Base-by-base conservation (phyloP, 2,888 invertebrate genomes). In the Amorpha juglandis region DNA sequence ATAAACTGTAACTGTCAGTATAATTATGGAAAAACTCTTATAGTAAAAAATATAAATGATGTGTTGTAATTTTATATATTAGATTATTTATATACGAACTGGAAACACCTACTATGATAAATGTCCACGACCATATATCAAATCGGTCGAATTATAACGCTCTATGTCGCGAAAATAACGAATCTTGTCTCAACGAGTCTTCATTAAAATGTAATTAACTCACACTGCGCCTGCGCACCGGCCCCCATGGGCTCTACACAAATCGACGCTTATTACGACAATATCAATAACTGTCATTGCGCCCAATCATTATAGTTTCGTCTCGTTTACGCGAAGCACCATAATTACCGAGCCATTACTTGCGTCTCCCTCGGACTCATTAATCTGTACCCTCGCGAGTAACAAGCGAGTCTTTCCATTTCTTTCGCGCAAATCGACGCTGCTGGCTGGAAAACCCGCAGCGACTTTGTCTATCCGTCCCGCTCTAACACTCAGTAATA, bases 271-370 rank as follows among this genome's bases (percentile, higher is more conserved):
- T 86, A 87, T 86, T 88, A 88, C 84, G 80, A 87, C 86, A 86
- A 84, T 91, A 91, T 92, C 90, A 91, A 92, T 91, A 90, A 88
- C 90, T 91, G 91, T 91, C 91, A 90, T 88, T 90, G 86, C 82
- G 73, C 76, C 84, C 86, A 87, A 91, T 90, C 89, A 88, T 89
- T 84, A 88, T 89, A 88, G 84, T 82, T 86, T 86, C 86, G 88
- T 92, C 91, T 89, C 92, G 89, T 90, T 92, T 91, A 86, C 90
- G 84, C 91, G 80, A 83, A 84, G 81, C 82, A 78, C 78, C 81
- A 81, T 92, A 93, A 92, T 92, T 92, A 89, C 87, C 68, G 65
- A 79, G 19, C 82, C 80, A 85, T 89, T 89, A 88, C 82, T 78
- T 84, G 82, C 91, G 82, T 93, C 92, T 91, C 92, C 84, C 78